Evolutionary conservation across 2,797 vertebrate species (phyloP).

Genomic region (Acrocephalus scirpaceus): DNA sequence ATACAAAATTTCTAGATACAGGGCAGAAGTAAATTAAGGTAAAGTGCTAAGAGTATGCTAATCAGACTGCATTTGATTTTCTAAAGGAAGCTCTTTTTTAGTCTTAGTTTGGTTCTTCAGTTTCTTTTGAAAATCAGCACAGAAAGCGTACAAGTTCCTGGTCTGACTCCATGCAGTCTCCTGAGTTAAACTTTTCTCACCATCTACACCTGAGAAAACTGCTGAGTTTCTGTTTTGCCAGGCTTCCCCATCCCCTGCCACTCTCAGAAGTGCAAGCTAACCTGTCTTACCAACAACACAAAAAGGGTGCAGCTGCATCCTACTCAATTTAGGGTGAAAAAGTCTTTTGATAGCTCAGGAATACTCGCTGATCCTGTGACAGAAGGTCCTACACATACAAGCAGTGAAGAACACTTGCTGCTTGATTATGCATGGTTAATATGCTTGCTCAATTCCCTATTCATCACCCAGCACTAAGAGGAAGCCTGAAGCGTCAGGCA

Average conservation of each 20-base stretch:
- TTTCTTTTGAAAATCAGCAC: neutral
- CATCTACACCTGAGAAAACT: neutral
- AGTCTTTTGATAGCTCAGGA: neutral
- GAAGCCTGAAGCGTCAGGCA: constrained; percentile 15
- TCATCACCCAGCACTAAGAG: neutral
- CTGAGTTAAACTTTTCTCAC: constrained; percentile 33
- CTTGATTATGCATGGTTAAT: constrained; percentile 34
- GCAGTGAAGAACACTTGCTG: constrained; percentile 23
- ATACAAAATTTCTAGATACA: neutral
- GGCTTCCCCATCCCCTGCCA: neutral
- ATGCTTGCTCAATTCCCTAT: neutral
- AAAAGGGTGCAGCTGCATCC: neutral
- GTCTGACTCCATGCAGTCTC: neutral
- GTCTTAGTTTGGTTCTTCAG: neutral
- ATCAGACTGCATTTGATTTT: neutral
- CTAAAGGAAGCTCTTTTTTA: neutral
- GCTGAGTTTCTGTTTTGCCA: neutral
- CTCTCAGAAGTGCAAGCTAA: neutral
- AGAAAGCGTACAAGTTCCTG: neutral
- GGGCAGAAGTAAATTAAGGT: neutral
- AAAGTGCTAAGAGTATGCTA: neutral
- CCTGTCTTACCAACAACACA: neutral
- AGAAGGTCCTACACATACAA: neutral
- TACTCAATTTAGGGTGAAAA: neutral
- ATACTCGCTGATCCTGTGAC: neutral